Evolutionary conservation across 1,140 invertebrate genomes (phyloP).

Genomic region (Hypothenemus hampei): DNA sequence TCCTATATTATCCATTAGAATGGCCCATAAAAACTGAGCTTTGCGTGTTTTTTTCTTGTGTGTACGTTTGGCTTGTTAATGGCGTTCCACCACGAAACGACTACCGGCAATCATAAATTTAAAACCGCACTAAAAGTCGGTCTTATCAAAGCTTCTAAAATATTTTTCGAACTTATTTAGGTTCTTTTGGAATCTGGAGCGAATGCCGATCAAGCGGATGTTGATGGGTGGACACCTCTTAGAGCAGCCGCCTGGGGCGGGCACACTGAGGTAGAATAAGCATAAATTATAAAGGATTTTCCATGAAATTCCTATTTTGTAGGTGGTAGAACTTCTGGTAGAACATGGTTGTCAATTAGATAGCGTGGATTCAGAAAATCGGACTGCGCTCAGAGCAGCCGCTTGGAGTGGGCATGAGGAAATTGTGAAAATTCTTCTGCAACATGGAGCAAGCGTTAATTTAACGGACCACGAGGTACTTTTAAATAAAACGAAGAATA

Average conservation of each 20-base stretch:
- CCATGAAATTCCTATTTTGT: slow-evolving; percentile 32
- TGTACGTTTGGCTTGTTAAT: no score
- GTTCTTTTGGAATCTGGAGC: slow-evolving; percentile 70
- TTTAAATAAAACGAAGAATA: background rate
- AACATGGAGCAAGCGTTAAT: slow-evolving; percentile 63
- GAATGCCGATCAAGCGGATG: slow-evolving; percentile 75
- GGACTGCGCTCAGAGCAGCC: slow-evolving; percentile 67
- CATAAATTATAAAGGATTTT: background rate
- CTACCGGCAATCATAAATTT: no score
- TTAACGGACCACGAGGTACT: slow-evolving; percentile 55
- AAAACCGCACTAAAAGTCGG: no score
- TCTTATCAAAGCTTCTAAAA: no score
- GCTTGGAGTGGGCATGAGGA: slow-evolving; percentile 82
- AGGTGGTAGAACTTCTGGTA: slow-evolving; percentile 78
- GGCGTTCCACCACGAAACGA: no score
- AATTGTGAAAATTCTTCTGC: slow-evolving; percentile 70
- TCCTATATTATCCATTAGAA: no score
- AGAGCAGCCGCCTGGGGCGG: slow-evolving; percentile 88
- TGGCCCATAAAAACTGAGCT: no score
- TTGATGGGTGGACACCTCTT: slow-evolving; percentile 85
- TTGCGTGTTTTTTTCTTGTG: no score
- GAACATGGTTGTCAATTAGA: slow-evolving; percentile 76
- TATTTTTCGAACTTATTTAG: no score
- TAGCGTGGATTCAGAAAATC: slow-evolving; percentile 68
- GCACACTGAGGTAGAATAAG: slow-evolving; percentile 69